These are phyloP conservation scores for Vimba vimba DNA, from an alignment of 2,113 vertebrate species.

Conservation along the genomic window DNA sequence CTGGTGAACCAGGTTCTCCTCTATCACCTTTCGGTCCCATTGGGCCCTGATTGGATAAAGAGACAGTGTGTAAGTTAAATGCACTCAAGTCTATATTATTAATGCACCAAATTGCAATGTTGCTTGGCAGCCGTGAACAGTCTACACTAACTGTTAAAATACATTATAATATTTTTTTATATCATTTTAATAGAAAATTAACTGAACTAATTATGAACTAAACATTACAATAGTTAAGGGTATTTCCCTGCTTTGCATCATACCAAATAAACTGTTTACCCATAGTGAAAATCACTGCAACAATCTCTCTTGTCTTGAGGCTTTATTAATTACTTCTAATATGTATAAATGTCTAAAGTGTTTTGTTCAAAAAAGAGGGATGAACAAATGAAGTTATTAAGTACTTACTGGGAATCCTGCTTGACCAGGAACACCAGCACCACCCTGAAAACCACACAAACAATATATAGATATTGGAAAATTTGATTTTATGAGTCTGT, in stretches of 20 bases:
- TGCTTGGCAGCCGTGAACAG: too few species aligned
- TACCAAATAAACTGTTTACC: too few species aligned
- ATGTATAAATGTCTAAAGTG: not conserved
- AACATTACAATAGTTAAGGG: too few species aligned
- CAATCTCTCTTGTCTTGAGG: too few species aligned
- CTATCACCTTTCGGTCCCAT: conserved; percentile 74
- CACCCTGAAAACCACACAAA: conserved; percentile 59
- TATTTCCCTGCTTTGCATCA: too few species aligned
- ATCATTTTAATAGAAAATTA: too few species aligned
- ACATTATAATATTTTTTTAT: too few species aligned
- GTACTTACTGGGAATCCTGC: conserved; percentile 72
- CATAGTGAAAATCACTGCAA: too few species aligned
- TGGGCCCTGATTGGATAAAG: conserved; percentile 65
- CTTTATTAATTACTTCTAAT: not conserved
- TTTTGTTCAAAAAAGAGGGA: not conserved
- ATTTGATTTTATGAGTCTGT: not conserved
- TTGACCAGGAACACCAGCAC: conserved; percentile 55
- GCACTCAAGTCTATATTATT: too few species aligned
- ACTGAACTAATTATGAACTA: too few species aligned
- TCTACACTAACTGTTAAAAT: too few species aligned
- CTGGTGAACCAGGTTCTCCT: conserved; percentile 69
- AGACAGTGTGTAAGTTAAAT: not conserved
- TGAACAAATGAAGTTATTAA: not conserved
- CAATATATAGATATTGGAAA: conserved; percentile 11
- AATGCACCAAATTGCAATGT: too few species aligned